Percentiles rank a stretch among this genome's conserved stretches.
These are phyloP conservation scores for Teleogryllus occipitalis DNA, from an alignment of 1,140 invertebrate genomes.

Conservation along the genomic window DNA sequence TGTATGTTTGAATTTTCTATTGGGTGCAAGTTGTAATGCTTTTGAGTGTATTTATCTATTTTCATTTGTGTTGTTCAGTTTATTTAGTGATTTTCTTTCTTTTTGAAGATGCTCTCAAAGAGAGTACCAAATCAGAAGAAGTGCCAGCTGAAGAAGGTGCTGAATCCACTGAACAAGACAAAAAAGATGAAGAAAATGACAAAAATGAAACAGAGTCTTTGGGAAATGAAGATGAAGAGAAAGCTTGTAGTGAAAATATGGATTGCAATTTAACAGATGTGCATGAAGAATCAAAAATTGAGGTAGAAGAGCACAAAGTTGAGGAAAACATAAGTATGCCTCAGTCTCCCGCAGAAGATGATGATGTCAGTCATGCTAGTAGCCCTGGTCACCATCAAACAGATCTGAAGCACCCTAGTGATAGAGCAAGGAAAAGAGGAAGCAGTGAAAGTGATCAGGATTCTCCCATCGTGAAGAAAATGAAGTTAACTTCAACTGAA, in stretches of 20 bases:
- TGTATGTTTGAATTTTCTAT: too few species aligned
- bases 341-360: neutral
- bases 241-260: neutral
- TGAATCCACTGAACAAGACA: neutral
- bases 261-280: neutral
- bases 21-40: too few species aligned
- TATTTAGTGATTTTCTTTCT: too few species aligned
- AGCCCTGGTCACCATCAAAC: neutral
- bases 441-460: constrained; percentile 28
- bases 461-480: constrained; percentile 31
- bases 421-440: neutral
- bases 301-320: neutral
- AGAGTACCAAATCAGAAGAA: neutral
- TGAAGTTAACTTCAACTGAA: constrained; percentile 30
- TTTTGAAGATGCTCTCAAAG: neutral
- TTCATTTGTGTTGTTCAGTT: too few species aligned
- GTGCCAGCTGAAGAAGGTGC: neutral
- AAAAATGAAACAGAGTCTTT: neutral
- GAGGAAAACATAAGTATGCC: neutral
- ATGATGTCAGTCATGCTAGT: constrained; percentile 3
- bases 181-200: neutral
- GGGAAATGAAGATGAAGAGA: constrained; percentile 8
- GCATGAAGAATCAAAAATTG: neutral
- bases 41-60: too few species aligned
- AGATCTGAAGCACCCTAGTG: neutral